Conservation (phyloP, 2,888 invertebrate genomes). For the Eretmocerus hayati region DNA sequence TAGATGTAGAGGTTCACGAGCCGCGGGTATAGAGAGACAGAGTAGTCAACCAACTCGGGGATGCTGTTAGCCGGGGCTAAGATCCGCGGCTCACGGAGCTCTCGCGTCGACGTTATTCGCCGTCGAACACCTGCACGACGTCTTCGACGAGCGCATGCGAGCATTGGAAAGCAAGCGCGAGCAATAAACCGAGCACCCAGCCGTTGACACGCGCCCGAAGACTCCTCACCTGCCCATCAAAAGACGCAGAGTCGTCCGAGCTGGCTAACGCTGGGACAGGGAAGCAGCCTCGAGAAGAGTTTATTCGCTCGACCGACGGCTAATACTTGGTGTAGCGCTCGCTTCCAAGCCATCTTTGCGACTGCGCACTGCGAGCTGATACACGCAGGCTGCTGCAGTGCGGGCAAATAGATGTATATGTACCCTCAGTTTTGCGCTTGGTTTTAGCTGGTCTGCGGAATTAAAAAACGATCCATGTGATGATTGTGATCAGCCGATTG, state of each 20-base stretch:
- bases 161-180: neutral
- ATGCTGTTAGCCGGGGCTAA: constrained; percentile 34
- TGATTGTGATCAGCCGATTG: too few relatives aligned
- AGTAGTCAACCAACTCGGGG: constrained; percentile 21
- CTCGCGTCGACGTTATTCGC: constrained; percentile 38
- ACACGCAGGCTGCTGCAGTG: too few relatives aligned
- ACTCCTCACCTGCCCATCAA: constrained; percentile 49
- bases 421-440: too few relatives aligned
- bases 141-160: constrained; percentile 20
- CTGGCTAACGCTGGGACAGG: constrained; percentile 42
- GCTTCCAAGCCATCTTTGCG: too few relatives aligned
- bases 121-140: constrained; percentile 28
- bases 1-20: too few relatives aligned
- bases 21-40: too few relatives aligned
- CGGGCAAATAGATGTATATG: too few relatives aligned
- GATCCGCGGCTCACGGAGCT: constrained; percentile 44
- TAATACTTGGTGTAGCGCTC: neutral
- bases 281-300: constrained; percentile 24
- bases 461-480: too few relatives aligned
- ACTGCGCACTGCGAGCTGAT: too few relatives aligned
- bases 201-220: constrained; percentile 46
- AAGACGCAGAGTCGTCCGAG: constrained; percentile 47
- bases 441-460: too few relatives aligned
- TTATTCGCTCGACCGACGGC: neutral
- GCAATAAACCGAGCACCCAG: constrained; percentile 7